Evolutionary conservation across 2,113 vertebrate species (phyloP).

Genomic region (Leptodactylus fuscus): DNA sequence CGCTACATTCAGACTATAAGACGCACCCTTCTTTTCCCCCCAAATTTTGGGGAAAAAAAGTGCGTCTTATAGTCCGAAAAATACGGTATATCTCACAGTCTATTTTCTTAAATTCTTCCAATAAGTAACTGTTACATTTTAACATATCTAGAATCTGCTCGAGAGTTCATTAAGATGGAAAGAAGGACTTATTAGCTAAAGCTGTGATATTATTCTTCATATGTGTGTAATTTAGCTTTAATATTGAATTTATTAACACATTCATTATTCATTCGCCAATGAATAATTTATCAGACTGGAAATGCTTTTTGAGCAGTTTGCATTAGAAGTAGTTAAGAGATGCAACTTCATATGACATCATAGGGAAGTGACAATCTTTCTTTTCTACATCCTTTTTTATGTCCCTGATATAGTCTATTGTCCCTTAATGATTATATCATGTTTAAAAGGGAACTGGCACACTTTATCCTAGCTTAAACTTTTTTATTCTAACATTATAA

Average conservation of each 20-base stretch:
- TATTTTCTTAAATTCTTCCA: not conserved
- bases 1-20: no score
- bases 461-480: conserved; percentile 7
- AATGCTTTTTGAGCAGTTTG: conserved; percentile 32
- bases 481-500: not conserved
- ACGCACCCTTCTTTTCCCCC: no score
- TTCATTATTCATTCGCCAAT: conserved; percentile 43
- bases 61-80: no score
- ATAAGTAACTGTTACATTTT: not conserved
- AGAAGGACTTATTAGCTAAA: conserved; percentile 41
- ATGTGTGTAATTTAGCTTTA: conserved; percentile 45
- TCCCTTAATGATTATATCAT: not conserved
- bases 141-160: not conserved
- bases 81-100: not conserved
- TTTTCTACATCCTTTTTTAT: conserved; percentile 4
- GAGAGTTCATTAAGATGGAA: conserved; percentile 9
- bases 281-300: conserved; percentile 45
- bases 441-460: not conserved
- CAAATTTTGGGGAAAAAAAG: no score
- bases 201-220: conserved; percentile 27
- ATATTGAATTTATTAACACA: conserved; percentile 53
- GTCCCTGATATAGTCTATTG: not conserved
- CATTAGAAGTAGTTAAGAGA: conserved; percentile 6
- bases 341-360: conserved; percentile 7
- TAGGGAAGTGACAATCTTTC: not conserved